phyloP scores from a whole-genome alignment of 2,888 invertebrate genomes.

The Philaethria dido region DNA sequence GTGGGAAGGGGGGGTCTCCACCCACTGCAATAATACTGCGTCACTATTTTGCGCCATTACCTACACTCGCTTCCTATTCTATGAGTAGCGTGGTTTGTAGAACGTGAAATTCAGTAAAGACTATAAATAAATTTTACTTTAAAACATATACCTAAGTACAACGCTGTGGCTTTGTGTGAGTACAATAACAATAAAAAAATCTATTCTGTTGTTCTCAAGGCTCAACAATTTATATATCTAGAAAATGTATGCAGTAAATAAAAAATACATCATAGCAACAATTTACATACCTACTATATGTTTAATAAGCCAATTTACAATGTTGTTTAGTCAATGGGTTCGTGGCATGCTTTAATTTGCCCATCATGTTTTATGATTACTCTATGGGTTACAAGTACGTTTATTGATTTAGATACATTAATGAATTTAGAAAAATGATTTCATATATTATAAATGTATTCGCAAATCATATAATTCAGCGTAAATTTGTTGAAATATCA shows the following conservation, averaged over 20 bases:
- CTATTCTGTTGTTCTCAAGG: not conserved
- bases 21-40: constrained; percentile 85
- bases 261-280: not conserved
- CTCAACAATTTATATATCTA: too few relatives aligned
- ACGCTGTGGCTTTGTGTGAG: not conserved
- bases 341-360: too few relatives aligned
- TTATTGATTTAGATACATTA: too few relatives aligned
- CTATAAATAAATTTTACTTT: constrained; percentile 8
- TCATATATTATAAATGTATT: too few relatives aligned
- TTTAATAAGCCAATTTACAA: not conserved
- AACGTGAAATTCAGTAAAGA: constrained; percentile 53
- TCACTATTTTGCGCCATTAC: constrained; percentile 85
- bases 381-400: too few relatives aligned
- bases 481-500: too few relatives aligned
- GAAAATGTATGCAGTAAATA: too few relatives aligned
- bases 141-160: not conserved
- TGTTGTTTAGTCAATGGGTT: not conserved
- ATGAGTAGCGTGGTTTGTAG: constrained; percentile 76
- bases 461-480: too few relatives aligned
- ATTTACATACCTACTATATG: not conserved
- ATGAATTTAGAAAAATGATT: too few relatives aligned
- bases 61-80: constrained; percentile 84
- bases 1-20: constrained; percentile 58
- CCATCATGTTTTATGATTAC: too few relatives aligned
- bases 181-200: not conserved